Base-by-base conservation (phyloP, 2,888 invertebrate species). In the Amphipoea oculea region DNA sequence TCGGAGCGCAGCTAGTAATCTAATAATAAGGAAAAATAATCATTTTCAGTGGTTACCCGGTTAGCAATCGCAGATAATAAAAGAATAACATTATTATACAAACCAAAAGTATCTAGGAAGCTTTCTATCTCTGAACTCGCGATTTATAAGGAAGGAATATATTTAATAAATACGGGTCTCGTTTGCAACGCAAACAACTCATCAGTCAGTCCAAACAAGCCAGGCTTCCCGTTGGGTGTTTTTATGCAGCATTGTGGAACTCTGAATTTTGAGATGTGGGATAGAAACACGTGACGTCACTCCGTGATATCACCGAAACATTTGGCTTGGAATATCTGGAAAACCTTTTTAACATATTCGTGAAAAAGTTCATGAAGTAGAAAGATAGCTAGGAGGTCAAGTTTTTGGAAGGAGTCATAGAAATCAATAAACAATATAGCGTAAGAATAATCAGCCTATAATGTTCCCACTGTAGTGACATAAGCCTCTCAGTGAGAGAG, bases 151-250 rank as follows among this genome's bases (percentile, higher is more conserved):
- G 71, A 84, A 84, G 70, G 87, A 86, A 89, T 90, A 90, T 88
- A 89, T 90, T 89, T 90, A 88, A 90, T 92, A 93, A 94, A 93
- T 94, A 94, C 94, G 94, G 93, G 92, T 92, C 92, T 94, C 94
- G 94, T 95, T 95, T 92, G 93, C 94, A 93, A 93, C 81, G 92
- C 92, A 95, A 95, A 95, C 95, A 95, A 90, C 94, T 95, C 95
- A 94, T 95, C 95, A 95, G 94, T 83, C 89, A 93, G 91, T 91
- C 85, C 93, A 94, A 95, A 95, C 93, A 95, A 88, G 89, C 89
- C 82, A 89, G 85, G 89, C 76, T 89, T 90, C 87, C 86, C 85
- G 85, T 80, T 74, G 76, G 83, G 76, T 78, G 82, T 89, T 92
- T 92, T 91, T 89, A 89, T 90, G 83, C 86, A 88, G 79, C 80